A percentile compares a stretch with the other conserved stretches of the same genome.
These are phyloP conservation scores for Microplitis manilae DNA, from an alignment of 2,888 invertebrate species.

Conservation along the genomic window DNA sequence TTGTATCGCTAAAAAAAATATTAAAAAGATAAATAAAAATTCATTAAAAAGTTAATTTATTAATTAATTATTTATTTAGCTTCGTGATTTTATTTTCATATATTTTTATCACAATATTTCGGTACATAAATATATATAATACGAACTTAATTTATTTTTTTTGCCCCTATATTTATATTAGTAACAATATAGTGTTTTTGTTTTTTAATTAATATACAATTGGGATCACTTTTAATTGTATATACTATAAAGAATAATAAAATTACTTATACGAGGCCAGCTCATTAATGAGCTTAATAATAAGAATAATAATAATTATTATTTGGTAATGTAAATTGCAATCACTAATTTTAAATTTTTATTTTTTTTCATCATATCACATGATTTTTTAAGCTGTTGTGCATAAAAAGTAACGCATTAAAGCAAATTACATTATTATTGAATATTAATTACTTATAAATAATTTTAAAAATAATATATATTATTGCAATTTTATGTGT, in stretches of 20 bases:
- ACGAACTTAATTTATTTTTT: constrained; percentile 63
- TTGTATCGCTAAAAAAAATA: constrained; percentile 66
- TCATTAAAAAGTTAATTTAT: constrained; percentile 35
- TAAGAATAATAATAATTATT: neutral
- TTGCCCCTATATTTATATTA: constrained; percentile 13
- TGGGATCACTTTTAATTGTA: neutral
- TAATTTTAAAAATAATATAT: constrained; percentile 3
- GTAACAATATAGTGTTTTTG: constrained; percentile 25
- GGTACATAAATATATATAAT: constrained; percentile 70
- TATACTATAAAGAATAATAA: constrained; percentile 16
- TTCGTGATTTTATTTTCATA: constrained; percentile 55
- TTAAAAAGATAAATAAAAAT: constrained; percentile 53
- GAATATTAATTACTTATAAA: neutral
- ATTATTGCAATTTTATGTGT: neutral
- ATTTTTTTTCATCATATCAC: constrained; percentile 43
- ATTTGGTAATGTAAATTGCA: constrained; percentile 4
- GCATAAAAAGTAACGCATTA: constrained; percentile 3
- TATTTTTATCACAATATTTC: constrained; percentile 70
- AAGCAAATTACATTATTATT: neutral
- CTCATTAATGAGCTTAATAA: neutral
- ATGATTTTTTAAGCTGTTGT: constrained; percentile 35
- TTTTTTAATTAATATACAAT: constrained; percentile 13
- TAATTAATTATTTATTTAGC: neutral
- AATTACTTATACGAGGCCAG: constrained; percentile 7
- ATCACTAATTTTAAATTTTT: constrained; percentile 4